Conservation (phyloP, 2,797 vertebrate species). For the Hippoglossus hippoglossus region DNA sequence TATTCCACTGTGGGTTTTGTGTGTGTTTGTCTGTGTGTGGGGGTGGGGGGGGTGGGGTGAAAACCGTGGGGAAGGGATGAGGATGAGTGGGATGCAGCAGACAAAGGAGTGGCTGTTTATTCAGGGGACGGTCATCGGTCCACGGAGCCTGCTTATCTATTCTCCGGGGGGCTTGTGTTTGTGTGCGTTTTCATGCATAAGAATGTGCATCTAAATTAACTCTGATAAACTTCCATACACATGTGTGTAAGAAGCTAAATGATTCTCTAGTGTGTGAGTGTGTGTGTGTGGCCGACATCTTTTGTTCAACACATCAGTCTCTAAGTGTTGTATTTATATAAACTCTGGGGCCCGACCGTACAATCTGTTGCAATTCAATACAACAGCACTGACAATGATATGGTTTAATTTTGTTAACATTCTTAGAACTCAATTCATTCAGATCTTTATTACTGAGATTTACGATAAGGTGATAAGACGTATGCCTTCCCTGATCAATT, state of each 20-base stretch:
- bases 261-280: conserved; percentile 15
- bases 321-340: conserved; percentile 23
- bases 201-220: conserved; percentile 57
- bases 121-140: conserved; percentile 56
- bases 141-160: conserved; percentile 68
- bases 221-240: conserved; percentile 57
- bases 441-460: background rate
- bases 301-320: conserved; percentile 16
- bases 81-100: conserved; percentile 49
- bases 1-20: conserved; percentile 35
- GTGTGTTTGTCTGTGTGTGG: conserved; percentile 17
- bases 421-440: too few species aligned
- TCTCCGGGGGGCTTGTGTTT: conserved; percentile 48
- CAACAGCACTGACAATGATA: background rate
- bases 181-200: conserved; percentile 40
- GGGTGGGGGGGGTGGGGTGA: conserved; percentile 15
- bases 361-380: conserved; percentile 5
- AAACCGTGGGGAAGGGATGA: conserved; percentile 34
- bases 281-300: background rate
- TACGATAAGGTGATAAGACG: too few species aligned
- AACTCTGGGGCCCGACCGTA: background rate
- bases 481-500: too few species aligned
- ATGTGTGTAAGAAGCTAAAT: conserved; percentile 35
- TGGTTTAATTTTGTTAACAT: too few species aligned
- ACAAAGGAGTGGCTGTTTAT: conserved; percentile 68